phyloP scores from a whole-genome alignment of 1,140 invertebrate genomes.

The Euglossa dilemma region DNA sequence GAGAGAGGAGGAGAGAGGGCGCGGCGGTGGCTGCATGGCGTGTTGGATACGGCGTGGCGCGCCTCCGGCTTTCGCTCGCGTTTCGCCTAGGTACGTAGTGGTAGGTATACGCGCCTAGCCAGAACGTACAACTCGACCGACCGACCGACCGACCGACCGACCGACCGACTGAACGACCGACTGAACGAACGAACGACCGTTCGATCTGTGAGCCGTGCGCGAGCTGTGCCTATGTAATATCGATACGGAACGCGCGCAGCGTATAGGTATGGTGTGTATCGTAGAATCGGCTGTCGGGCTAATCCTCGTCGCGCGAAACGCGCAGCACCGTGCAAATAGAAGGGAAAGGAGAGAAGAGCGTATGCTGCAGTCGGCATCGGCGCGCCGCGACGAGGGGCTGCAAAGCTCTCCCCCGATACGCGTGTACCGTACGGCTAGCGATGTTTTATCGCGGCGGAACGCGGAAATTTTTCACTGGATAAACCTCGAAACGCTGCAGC shows the following conservation, averaged over 20 bases:
- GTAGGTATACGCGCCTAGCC: too few relatives aligned
- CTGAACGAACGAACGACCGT: too few relatives aligned
- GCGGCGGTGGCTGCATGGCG: background rate
- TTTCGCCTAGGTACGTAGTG: background rate
- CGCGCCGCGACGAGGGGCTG: background rate
- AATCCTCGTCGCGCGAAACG: constrained; percentile 36
- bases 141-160: too few relatives aligned
- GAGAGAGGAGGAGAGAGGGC: constrained; percentile 13
- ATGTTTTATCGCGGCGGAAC: constrained; percentile 38
- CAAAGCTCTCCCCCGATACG: constrained; percentile 3
- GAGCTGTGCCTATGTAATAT: background rate
- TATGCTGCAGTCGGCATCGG: background rate
- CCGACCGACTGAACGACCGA: too few relatives aligned
- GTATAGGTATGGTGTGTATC: constrained; percentile 13
- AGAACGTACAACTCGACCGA: too few relatives aligned
- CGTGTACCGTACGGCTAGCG: constrained; percentile 8
- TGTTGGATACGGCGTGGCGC: background rate
- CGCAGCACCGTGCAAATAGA: constrained; percentile 14
- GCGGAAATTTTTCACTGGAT: constrained; percentile 47
- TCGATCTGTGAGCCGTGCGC: background rate
- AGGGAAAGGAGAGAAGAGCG: background rate
- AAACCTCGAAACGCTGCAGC: constrained; percentile 29
- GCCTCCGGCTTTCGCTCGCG: background rate
- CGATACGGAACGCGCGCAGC: background rate
- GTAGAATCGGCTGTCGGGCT: constrained; percentile 35